phyloP scores from a whole-genome alignment of 2,888 invertebrate species.

The Orthosia incerta region DNA sequence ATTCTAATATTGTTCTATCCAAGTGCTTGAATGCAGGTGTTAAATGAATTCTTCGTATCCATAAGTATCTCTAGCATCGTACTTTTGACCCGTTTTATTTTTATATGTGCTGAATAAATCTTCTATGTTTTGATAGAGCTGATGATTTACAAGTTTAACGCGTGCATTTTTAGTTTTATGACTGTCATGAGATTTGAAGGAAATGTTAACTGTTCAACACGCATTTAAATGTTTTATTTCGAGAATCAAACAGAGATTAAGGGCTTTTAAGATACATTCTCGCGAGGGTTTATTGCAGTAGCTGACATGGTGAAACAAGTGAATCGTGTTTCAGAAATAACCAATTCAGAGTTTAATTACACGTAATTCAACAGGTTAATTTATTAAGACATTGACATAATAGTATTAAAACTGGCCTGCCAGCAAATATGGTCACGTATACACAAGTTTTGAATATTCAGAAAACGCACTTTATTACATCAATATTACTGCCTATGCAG shows the following conservation, averaged over 20 bases:
- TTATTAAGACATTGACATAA: neutral
- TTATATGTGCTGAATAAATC: constrained; percentile 34
- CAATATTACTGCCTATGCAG: neutral
- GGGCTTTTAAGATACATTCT: constrained; percentile 3
- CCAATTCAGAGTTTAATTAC: neutral
- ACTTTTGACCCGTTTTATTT: constrained; percentile 33
- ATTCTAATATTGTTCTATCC: constrained; percentile 49
- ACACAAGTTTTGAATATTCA: constrained; percentile 14
- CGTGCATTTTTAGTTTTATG: constrained; percentile 49
- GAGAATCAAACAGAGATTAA: constrained; percentile 18
- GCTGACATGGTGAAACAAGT: neutral
- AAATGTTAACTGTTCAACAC: constrained; percentile 37
- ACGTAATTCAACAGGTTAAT: neutral
- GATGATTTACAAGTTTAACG: constrained; percentile 49
- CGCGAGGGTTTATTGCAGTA: neutral
- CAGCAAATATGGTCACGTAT: constrained; percentile 29
- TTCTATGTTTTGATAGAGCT: constrained; percentile 33
- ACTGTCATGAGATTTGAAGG: constrained; percentile 31
- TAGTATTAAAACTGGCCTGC: neutral
- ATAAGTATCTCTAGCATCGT: constrained; percentile 1
- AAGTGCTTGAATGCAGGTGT: constrained; percentile 51
- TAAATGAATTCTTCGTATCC: constrained; percentile 26
- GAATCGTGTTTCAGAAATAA: neutral
- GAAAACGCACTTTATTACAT: constrained; percentile 9
- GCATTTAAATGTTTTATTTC: constrained; percentile 26